Evolutionary conservation across 2,888 invertebrate species (phyloP).

Genomic region (Adela reaumurella): DNA sequence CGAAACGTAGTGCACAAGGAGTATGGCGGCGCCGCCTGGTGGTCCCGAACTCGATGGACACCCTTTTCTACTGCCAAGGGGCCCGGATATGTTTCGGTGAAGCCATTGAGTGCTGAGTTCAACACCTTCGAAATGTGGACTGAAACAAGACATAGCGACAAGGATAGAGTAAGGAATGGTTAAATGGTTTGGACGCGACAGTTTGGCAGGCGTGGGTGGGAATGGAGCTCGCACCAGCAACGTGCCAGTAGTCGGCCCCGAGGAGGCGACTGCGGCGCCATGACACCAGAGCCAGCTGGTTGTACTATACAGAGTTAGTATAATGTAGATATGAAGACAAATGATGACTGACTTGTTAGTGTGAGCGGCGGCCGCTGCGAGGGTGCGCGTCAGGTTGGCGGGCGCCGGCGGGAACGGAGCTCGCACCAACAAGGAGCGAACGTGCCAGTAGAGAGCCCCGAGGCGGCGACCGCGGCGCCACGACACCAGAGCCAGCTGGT

Average conservation of each 20-base stretch:
- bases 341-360: neutral
- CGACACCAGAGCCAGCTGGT: conserved; percentile 80
- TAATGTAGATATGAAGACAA: too few species aligned
- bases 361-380: conserved; percentile 43
- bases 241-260: conserved; percentile 82
- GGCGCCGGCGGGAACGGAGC: conserved; percentile 84
- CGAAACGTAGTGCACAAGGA: too few species aligned
- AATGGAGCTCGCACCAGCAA: conserved; percentile 83
- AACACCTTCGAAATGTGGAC: too few species aligned
- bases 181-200: too few species aligned
- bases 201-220: conserved; percentile 77
- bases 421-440: conserved; percentile 76
- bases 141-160: too few species aligned
- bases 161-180: too few species aligned
- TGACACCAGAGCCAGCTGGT: conserved; percentile 80
- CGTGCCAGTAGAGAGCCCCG: conserved; percentile 82
- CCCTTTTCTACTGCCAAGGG: too few species aligned
- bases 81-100: too few species aligned
- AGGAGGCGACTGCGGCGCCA: conserved; percentile 77
- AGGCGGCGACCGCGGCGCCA: conserved; percentile 77
- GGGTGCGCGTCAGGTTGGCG: conserved; percentile 73
- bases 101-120: too few species aligned
- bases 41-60: too few species aligned
- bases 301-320: too few species aligned
- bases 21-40: too few species aligned